These are phyloP conservation scores for Eremophila alpestris DNA, from an alignment of 2,797 vertebrate genomes.

Conservation along the genomic window DNA sequence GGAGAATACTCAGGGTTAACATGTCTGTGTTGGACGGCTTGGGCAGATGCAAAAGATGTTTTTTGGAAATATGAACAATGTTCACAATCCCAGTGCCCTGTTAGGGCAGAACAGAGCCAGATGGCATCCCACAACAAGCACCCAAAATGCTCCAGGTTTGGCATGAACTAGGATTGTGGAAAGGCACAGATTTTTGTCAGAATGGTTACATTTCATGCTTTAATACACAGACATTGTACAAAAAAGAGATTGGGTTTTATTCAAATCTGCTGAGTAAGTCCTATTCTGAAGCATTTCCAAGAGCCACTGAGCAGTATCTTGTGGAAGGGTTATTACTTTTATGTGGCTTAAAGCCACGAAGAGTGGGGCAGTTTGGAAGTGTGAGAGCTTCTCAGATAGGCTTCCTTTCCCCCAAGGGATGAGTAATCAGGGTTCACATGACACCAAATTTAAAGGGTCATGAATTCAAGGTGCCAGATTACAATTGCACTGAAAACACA, in stretches of 20 bases:
- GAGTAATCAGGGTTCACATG: conserved; percentile 22
- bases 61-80: neutral
- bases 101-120: conserved; percentile 4
- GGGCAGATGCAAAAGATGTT: neutral
- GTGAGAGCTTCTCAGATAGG: neutral
- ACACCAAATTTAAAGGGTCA: conserved; percentile 20
- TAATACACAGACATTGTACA: neutral
- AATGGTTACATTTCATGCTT: conserved; percentile 35
- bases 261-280: conserved; percentile 25
- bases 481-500: neutral
- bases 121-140: neutral
- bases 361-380: neutral
- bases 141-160: conserved; percentile 25
- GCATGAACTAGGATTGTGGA: neutral
- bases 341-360: neutral
- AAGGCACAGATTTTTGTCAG: conserved; percentile 17
- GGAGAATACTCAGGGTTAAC: neutral
- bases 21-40: neutral
- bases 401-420: neutral
- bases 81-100: neutral
- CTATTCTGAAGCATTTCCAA: conserved; percentile 24
- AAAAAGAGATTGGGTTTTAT: neutral
- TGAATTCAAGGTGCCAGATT: conserved; percentile 41
- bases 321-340: neutral
- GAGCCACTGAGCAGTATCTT: conserved; percentile 3